Evolutionary conservation across 2,888 invertebrate genomes (phyloP), one percentile per base, ranked within the genome.

Genomic region (Trilocha varians): DNA sequence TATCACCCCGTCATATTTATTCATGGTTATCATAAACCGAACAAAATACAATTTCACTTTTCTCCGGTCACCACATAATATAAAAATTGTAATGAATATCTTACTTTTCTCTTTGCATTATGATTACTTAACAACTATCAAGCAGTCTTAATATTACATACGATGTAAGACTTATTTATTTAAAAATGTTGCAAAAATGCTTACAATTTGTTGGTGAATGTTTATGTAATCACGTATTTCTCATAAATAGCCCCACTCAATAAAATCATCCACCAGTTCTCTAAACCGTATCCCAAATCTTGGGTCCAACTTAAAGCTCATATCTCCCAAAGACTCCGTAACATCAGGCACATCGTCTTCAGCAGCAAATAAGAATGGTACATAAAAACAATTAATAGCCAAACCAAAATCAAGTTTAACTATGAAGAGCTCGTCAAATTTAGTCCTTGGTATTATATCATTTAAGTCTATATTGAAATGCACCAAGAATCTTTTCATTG

Each of bases 391-490:
- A 2, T 53, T 45, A 2, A 49, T 45, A 39, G 65, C 53, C 1
- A 76, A 34, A 6, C 74, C 78, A 42, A 57, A 68, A 42, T 70
- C 66, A 18, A 70, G 43, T 25, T 64, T 60, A 0, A 65, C 55
- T 2, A 42, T 46, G 5, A 52, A 75, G 15, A 61, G 46, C 9
- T 40, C 52, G 8, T 78, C 71, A 45, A 70, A 77, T 32, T 54
- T 57, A 3, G 44, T 38, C 14, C 49, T 60, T 0, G 71, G 53
- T 44, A 60, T 74, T 2, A 65, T 55, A 1, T 55, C 37, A 5
- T 55, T 48, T 0, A 70, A 55, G 3, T 65, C 48, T 3, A 75
- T 51, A 1, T 46, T 45, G 34, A 74, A 78, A 41, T 66, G 50
- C 5, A 48, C 40, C 1, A 78, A 40, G 43, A 64, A 73, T 0